Evolutionary conservation across 2,113 vertebrate genomes (phyloP), one percentile per base, ranked within the genome.

Genomic region (Coreoperca whiteheadi): DNA sequence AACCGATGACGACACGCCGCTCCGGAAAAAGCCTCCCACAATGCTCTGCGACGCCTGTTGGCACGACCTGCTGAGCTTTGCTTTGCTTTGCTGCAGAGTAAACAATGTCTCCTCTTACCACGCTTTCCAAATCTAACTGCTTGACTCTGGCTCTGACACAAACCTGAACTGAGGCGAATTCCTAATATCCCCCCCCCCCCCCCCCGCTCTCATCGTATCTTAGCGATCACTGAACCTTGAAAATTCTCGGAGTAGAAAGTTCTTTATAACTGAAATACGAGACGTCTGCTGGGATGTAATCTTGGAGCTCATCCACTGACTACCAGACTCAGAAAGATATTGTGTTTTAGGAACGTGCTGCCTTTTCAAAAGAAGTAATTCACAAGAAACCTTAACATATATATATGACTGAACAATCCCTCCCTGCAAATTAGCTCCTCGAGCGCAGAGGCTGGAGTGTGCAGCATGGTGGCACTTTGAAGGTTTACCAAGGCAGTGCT

Each of bases 171-270:
- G 66, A 74, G 64, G 69, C 67, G 23, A 79, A 77, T 80, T 71
- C 72, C 84, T 69, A 18, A 72, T 30, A 32, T 70, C 48, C 20
- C 30, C 53, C 21, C 28, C 4, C 84, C 60, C 59, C 21, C 28
- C 12, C 61, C 25, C 3, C 34, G n/a, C 72, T 56, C 69, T 51
- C 74, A 81, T 84, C 85, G 75, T 76, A 85, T 89, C 43, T 77
- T 67, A 77, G 80, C 21, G 56, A 87, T 90, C 82, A 28, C 61
- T 88, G 84, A 91, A 90, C 83, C 91, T 82, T 89, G 85, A 91
- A 86, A 83, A 80, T 78, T 87, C 77, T 76, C 53, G 14, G 81
- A 86, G 83, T 79, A 85, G 88, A 90, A 89, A 82, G 85, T 77
- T 85, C 76, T 85, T 7, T 56, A 74, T 69, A 30, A 80, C 72